These are phyloP conservation scores for Ditula angustiorana DNA, from an alignment of 2,888 invertebrate genomes.

Conservation along the genomic window DNA sequence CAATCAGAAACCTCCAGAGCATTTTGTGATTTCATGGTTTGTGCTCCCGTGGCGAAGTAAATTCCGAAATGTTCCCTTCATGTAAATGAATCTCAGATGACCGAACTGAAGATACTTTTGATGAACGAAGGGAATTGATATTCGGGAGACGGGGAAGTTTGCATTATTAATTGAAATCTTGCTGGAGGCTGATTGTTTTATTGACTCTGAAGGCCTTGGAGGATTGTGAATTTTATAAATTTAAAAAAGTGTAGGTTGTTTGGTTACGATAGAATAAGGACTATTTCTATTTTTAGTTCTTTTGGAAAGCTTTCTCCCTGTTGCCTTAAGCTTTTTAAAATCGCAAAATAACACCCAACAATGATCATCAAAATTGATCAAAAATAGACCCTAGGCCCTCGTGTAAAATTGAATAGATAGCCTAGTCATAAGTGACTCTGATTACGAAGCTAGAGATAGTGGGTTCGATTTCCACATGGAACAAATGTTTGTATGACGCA, in stretches of 20 bases:
- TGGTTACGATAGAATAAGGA: no score
- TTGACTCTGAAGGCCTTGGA: background rate
- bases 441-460: no score
- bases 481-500: no score
- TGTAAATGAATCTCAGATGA: conserved; percentile 32
- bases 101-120: conserved; percentile 30
- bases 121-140: conserved; percentile 32
- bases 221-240: background rate
- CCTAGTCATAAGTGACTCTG: no score
- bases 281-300: background rate
- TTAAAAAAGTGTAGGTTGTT: no score
- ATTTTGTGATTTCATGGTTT: conserved; percentile 36
- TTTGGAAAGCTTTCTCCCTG: no score
- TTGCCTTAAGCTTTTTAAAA: no score
- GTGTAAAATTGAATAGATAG: no score
- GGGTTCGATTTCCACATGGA: no score
- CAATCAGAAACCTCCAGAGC: conserved; percentile 30
- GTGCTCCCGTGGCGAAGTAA: conserved; percentile 5
- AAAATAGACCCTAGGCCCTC: no score
- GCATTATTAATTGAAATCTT: conserved; percentile 33
- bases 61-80: conserved; percentile 14
- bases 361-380: no score
- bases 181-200: conserved; percentile 23
- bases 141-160: conserved; percentile 26
- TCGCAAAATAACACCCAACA: no score